Evolutionary conservation across 1,140 invertebrate species (phyloP).

Genomic region (Goniozus legneri): DNA sequence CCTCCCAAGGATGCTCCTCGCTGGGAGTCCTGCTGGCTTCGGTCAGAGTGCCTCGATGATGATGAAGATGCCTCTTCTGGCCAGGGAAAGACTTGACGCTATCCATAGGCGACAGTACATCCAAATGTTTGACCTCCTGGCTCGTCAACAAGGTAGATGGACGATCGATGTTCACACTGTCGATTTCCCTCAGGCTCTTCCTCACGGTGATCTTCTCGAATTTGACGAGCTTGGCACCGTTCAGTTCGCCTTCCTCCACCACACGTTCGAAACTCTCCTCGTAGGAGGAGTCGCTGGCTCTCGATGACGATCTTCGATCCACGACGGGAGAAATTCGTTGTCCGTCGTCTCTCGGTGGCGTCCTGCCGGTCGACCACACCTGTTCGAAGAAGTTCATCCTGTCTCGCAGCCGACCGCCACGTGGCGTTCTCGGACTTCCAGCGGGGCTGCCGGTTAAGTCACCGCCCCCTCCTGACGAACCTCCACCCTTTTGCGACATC

Average conservation of each 20-base stretch:
- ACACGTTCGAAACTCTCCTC: constrained; percentile 60
- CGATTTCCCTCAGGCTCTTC: constrained; percentile 55
- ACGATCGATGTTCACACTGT: background rate
- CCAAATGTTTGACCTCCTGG: constrained; percentile 5
- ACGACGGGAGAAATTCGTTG: constrained; percentile 17
- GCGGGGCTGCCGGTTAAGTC: constrained; percentile 10
- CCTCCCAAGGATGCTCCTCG: constrained; percentile 54
- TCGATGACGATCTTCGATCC: constrained; percentile 22
- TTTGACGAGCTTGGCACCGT: constrained; percentile 62
- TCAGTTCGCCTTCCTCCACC: constrained; percentile 63
- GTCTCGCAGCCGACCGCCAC: constrained; percentile 61
- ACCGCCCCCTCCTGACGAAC: constrained; percentile 12
- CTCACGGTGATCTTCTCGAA: constrained; percentile 65
- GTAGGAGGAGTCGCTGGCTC: constrained; percentile 46
- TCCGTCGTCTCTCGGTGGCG: background rate
- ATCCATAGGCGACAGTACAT: background rate
- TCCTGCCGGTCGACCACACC: constrained; percentile 62
- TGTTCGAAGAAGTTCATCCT: constrained; percentile 75
- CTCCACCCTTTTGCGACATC: constrained; percentile 19
- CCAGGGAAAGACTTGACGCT: too few relatives aligned
- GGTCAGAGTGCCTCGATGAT: constrained; percentile 1
- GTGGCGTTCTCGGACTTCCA: constrained; percentile 38
- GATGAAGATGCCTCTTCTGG: background rate
- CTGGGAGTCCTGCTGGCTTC: constrained; percentile 55
- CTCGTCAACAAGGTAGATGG: background rate